Evolutionary conservation across 2,113 vertebrate genomes (phyloP).

Genomic region (Callipepla californica): DNA sequence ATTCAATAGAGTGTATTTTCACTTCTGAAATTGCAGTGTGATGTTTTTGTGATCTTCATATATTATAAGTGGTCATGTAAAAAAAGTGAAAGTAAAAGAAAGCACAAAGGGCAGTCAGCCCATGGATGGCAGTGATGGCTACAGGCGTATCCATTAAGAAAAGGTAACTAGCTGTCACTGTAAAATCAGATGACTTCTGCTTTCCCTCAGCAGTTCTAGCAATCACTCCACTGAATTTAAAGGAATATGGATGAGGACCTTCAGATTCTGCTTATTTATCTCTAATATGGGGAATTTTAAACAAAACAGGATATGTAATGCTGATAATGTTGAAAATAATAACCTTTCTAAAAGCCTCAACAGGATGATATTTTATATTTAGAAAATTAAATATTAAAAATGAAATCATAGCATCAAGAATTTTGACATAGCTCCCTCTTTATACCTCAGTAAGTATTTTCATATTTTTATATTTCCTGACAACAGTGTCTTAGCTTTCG

Average conservation of each 20-base stretch:
- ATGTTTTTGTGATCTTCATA: conserved; percentile 26
- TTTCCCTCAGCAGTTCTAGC: neutral
- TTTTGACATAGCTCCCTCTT: neutral
- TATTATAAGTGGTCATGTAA: conserved; percentile 37
- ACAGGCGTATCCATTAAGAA: neutral
- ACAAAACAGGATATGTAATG: neutral
- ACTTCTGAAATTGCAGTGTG: conserved; percentile 25
- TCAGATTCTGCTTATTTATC: neutral
- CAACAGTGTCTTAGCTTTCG: neutral
- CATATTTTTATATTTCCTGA: neutral
- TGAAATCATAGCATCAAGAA: neutral
- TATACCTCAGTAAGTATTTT: neutral
- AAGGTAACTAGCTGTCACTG: neutral
- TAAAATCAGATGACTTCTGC: neutral
- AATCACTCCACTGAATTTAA: neutral
- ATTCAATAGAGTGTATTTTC: conserved; percentile 13
- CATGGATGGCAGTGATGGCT: neutral
- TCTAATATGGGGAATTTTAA: neutral
- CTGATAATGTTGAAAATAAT: neutral
- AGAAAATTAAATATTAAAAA: neutral
- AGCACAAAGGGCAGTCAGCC: conserved; percentile 4
- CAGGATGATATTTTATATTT: neutral
- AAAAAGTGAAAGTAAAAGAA: neutral
- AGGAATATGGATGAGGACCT: neutral
- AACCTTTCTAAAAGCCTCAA: neutral